Evolutionary conservation across 2,113 vertebrate genomes (phyloP).

Genomic region (Epinephelus moara): DNA sequence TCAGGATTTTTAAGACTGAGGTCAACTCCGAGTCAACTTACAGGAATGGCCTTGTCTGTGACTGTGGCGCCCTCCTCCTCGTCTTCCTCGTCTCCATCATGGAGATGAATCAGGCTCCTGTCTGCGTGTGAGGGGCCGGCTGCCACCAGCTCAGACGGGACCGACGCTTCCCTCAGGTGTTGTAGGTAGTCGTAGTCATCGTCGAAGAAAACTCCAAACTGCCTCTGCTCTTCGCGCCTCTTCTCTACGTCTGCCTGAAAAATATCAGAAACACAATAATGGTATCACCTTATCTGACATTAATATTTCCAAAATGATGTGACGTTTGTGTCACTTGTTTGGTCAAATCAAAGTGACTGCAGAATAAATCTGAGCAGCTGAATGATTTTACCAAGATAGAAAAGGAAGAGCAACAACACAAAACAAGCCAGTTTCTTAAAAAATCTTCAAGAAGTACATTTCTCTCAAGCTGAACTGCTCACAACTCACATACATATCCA

Average conservation of each 20-base stretch:
- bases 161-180: constrained; percentile 90
- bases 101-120: constrained; percentile 41
- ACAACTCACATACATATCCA: too few species aligned
- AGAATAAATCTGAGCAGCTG: too few species aligned
- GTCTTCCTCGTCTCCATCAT: constrained; percentile 48
- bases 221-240: constrained; percentile 89
- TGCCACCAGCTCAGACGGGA: constrained; percentile 87
- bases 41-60: constrained; percentile 66
- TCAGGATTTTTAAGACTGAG: neutral
- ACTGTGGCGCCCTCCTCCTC: neutral
- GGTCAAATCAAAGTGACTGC: too few species aligned
- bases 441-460: too few species aligned
- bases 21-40: constrained; percentile 68
- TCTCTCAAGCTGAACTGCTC: too few species aligned
- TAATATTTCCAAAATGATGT: too few species aligned
- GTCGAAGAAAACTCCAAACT: constrained; percentile 96
- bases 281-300: fast-evolving
- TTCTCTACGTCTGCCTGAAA: constrained; percentile 83
- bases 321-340: too few species aligned
- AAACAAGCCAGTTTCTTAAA: too few species aligned
- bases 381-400: too few species aligned
- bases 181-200: constrained; percentile 98
- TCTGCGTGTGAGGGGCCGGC: constrained; percentile 41
- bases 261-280: neutral
- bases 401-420: too few species aligned